Evolutionary conservation across 1,140 invertebrate species (phyloP), one percentile per base, ranked within the genome.

Genomic region (Conus ventricosus): DNA sequence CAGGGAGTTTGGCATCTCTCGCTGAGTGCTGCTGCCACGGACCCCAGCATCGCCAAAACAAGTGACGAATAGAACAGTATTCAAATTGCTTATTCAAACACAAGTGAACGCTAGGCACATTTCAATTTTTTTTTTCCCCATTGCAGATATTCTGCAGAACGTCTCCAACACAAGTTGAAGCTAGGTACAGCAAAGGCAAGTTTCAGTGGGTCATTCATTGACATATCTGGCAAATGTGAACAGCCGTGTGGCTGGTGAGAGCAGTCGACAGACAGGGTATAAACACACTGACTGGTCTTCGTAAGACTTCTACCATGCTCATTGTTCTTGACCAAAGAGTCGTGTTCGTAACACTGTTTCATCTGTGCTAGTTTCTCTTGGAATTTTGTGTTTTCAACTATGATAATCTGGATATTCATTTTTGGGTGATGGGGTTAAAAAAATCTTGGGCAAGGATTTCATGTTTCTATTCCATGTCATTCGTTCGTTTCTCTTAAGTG

Each of bases 1-100:
- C n/a, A 97, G 97, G 90, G 98, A 98, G 95, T 98, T 98, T 95
- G 97, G 97, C 87, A 94, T 93, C 85, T 87, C 91, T n/a, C 91
- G 91, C 83, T 93, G 39, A 90, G 90, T 86, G 89, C 80, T 87
- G 89, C 89, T 88, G 84, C 71, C 88, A 85, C 80, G 53, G 67
- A 71, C 83, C 85, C 75, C 63, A 80, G 63, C 83, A 60, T 88
- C 71, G 53, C 71, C 57, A 88, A 91, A 90, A 92, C 89, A 92
- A 92, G 91, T 90, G 90, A 89, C 90, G 89, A 88, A 81, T 91
- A 92, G 90, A 23, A 63, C 82, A 63, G 55, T 53, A 84, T 23
- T 25, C 23, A 55, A 57, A n/a, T 23, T 25, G 82, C 55, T 8
- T 6, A 63, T 84, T 84, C 57, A 63, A 84, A 84, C 82, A 84